These are phyloP conservation scores for Drosophila anomelani DNA, from an alignment of 2,888 invertebrate species.

Conservation along the genomic window DNA sequence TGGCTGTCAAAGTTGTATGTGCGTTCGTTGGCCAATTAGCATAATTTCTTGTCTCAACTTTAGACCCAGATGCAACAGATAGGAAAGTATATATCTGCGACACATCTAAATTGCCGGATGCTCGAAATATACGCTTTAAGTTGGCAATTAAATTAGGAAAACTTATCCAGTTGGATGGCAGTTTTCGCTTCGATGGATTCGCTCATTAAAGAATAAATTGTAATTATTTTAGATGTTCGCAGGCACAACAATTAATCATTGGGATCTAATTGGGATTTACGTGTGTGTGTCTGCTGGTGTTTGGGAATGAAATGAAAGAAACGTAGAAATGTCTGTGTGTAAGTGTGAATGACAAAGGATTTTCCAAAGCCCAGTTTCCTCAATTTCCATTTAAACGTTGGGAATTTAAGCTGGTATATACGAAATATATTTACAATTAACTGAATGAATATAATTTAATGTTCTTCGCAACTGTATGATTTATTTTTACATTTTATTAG, in stretches of 20 bases:
- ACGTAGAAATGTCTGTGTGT: background rate
- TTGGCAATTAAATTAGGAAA: conserved; percentile 21
- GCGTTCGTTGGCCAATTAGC: conserved; percentile 61
- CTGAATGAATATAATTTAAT: no score
- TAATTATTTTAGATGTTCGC: conserved; percentile 55
- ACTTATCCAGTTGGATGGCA: conserved; percentile 18
- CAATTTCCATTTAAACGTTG: background rate
- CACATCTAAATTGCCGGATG: conserved; percentile 38
- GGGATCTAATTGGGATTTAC: conserved; percentile 20
- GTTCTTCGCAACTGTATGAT: no score
- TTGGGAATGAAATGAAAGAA: background rate
- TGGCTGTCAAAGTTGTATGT: conserved; percentile 42
- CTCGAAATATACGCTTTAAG: conserved; percentile 6
- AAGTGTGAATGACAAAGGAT: background rate
- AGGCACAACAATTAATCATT: conserved; percentile 30
- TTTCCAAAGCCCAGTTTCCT: background rate
- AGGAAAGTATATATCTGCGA: conserved; percentile 24
- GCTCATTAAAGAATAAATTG: conserved; percentile 68
- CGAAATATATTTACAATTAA: no score
- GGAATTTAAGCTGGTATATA: background rate
- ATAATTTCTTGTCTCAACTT: conserved; percentile 49
- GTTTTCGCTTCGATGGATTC: conserved; percentile 25
- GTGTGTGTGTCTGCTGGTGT: background rate
- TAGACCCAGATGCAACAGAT: conserved; percentile 39
- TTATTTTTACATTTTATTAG: no score